phyloP scores from a whole-genome alignment of 2,888 invertebrate species.

The Rhodophaea formosa region DNA sequence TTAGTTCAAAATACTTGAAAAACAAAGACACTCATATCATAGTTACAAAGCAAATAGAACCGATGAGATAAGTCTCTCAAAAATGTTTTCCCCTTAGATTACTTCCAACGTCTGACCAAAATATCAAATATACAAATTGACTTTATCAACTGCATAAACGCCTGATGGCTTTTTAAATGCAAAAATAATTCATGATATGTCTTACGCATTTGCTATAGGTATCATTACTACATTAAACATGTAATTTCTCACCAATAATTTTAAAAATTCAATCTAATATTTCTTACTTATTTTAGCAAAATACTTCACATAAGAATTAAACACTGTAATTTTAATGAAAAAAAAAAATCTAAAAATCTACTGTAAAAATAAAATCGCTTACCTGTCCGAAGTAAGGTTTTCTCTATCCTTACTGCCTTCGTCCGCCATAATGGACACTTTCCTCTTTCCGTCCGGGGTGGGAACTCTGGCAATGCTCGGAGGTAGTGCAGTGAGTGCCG shows the following conservation, averaged over 20 bases:
- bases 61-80: too few species aligned
- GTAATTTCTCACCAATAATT: too few species aligned
- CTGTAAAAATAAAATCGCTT: slow-evolving; percentile 33
- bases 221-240: not conserved
- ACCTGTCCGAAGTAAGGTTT: slow-evolving; percentile 84
- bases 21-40: too few species aligned
- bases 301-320: too few species aligned
- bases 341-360: too few species aligned
- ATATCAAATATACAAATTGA: not conserved
- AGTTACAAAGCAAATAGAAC: too few species aligned
- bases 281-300: too few species aligned
- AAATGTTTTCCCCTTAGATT: too few species aligned
- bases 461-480: slow-evolving; percentile 31
- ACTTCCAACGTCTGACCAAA: too few species aligned
- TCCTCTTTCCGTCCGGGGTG: slow-evolving; percentile 73
- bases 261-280: too few species aligned
- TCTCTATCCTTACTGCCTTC: slow-evolving; percentile 82
- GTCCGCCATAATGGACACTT: slow-evolving; percentile 84
- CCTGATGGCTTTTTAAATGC: not conserved
- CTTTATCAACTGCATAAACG: not conserved
- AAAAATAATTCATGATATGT: not conserved
- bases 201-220: not conserved
- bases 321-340: too few species aligned
- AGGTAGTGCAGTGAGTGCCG: not conserved
- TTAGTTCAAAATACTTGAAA: too few species aligned